Percentiles rank a stretch among this genome's conserved stretches.
Evolutionary conservation across 2,113 vertebrate genomes (phyloP).

Genomic region (Petroica traversi): DNA sequence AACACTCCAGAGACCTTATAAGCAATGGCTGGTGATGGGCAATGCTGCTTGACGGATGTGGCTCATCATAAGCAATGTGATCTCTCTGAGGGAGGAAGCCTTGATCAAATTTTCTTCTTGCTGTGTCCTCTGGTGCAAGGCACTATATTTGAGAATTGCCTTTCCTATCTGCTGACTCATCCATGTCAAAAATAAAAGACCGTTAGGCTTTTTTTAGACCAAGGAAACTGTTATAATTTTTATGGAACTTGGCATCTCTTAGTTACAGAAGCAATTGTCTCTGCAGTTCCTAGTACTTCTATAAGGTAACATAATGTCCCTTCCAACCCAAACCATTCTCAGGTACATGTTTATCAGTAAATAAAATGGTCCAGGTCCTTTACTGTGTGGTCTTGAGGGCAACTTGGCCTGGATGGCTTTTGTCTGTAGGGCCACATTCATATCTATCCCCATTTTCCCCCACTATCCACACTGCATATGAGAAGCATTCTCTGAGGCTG

Average conservation of each 20-base stretch:
- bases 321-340: neutral
- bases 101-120: neutral
- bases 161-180: conserved; percentile 60
- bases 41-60: neutral
- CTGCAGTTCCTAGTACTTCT: neutral
- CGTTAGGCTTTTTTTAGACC: neutral
- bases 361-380: neutral
- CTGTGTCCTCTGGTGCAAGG: neutral
- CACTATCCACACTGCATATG: neutral
- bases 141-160: conserved; percentile 23
- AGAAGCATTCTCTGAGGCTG: neutral
- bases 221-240: neutral
- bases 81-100: neutral
- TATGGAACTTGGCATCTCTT: neutral
- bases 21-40: neutral
- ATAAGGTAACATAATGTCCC: neutral
- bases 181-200: conserved; percentile 17
- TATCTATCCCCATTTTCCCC: neutral
- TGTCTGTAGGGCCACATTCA: neutral
- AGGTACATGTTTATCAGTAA: neutral
- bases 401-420: neutral
- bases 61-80: neutral
- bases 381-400: neutral
- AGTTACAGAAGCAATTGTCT: neutral
- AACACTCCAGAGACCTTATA: neutral